Base-by-base conservation (phyloP, 2,797 vertebrate genomes). In the Cyprinodon diabolis region DNA sequence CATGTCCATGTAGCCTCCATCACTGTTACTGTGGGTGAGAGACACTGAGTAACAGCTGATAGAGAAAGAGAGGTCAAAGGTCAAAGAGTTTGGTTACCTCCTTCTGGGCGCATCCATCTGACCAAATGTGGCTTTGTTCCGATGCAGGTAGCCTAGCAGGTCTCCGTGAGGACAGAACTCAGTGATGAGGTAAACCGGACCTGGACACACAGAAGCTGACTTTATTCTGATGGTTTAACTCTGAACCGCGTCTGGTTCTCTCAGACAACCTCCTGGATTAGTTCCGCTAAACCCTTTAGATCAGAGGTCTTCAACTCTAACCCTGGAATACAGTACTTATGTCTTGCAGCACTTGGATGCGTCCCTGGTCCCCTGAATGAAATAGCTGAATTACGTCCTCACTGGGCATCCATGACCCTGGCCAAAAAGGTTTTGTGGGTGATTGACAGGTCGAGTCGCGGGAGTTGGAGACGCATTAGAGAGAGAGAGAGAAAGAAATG, bases 1-100 rank as follows among this genome's bases (percentile, higher is more conserved):
- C 96, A 98, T 97, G 86, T 98, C 96, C 97, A 98, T 98, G 90
- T 98, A 98, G 35, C 96, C 96, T 0, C 97, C 96, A 0, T 98
- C 97, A 0, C 95, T 94, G 84, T 96, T 95, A 0, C 95, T 92
- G 30, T 86, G 80, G 93, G 58, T 4, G 87, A 94, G 71, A 94
- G 75, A 47, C 73, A 66, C 17, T 66, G 57, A 63, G n/a, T 66
- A 30, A 76, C 14, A 21, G 52, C 23, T 69, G 1, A 13, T 40
- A 43, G 35, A 23, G 49, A 55, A 66, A n/a, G 15, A 23, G 17
- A 62, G 56, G 25, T n/a, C 15, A 66, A 19, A 13, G 17, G 17
- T 17, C 21, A 68, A 21, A 23, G 56, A 21, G 49, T 45, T 62
- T n/a, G 5, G 1, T 69, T 2, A 90, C 93, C 91, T 92, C 30